Base-by-base conservation (phyloP, 1,140 invertebrate species). In the Drosophila lacertosa region DNA sequence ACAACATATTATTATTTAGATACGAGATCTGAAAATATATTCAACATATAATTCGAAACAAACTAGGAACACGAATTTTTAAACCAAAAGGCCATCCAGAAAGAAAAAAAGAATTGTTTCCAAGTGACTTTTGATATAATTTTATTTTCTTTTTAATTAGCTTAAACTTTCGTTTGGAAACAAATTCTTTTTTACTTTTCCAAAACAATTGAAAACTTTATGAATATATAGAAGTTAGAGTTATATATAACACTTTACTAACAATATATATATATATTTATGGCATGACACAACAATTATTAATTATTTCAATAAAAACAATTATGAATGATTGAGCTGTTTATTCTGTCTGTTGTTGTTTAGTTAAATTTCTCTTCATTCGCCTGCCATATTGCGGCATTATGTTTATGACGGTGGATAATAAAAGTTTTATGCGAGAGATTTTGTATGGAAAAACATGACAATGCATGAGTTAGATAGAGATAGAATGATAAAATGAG, bases 281-380 rank as follows among this genome's bases (percentile, higher is more conserved):
- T 88, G 88, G 77, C 88, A 90, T 90, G 89, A 78, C 89, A 90
- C 82, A 90, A 90, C 88, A 88, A 67, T 82, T 89, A 89, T 86
- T 83, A 83, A 77, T 78, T 89, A 89, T 81, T 77, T 89, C 68
- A 57, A 81, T 89, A 86, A 86, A 79, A 73, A 81, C 65, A 89
- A 84, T 77, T 78, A 76, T 89, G 70, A 82, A 86, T 88, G 66
- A 82, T 62, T 72, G 82, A 80, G 62, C 69, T 67, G 64, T 77
- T 77, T 77, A 57, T 72, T 63, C 54, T 71, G 42, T 59, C 57
- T 63, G 58, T 65, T 68, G 71, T 84, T 74, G 66, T 64, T 55
- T 64, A 55, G 42, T 59, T 65, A 20, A 33, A 68, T 51, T 42
- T 66, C n/a, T 33, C 42, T 54, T 45, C 15, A 57, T 29, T 57